Conservation (phyloP, 2,888 invertebrate species). For the Sesia bembeciformis region DNA sequence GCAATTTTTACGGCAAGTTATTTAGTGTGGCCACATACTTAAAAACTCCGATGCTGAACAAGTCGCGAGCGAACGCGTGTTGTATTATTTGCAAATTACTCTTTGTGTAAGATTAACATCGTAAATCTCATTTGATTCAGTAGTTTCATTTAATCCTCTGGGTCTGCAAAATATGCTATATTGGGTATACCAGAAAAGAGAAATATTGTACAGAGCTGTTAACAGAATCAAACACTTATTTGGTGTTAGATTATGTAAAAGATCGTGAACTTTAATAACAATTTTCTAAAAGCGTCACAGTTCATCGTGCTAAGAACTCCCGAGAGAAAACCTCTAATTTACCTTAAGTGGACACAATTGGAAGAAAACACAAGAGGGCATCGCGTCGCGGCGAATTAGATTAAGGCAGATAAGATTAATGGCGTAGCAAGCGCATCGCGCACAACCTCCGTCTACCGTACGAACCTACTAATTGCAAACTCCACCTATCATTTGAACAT, state of each 20-base stretch:
- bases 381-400: slow-evolving; percentile 63
- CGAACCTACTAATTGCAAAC: slow-evolving; percentile 50
- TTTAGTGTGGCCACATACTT: too few species aligned
- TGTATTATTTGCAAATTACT: too few species aligned
- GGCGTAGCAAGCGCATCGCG: slow-evolving; percentile 24
- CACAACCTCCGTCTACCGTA: slow-evolving; percentile 33
- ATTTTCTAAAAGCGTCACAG: slow-evolving; percentile 34
- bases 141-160: too few species aligned
- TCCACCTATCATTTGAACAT: slow-evolving; percentile 16
- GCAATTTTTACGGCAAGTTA: slow-evolving; percentile 23
- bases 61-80: too few species aligned
- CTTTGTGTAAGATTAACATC: too few species aligned
- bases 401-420: slow-evolving; percentile 68
- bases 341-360: slow-evolving; percentile 70
- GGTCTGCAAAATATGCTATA: too few species aligned
- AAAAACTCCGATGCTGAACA: too few species aligned
- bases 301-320: slow-evolving; percentile 40
- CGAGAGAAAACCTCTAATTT: slow-evolving; percentile 64
- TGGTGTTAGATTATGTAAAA: slow-evolving; percentile 7
- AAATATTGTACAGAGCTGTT: too few species aligned
- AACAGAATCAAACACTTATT: too few species aligned
- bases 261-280: slow-evolving; percentile 19
- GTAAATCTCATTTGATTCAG: too few species aligned
- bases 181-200: too few species aligned
- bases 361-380: slow-evolving; percentile 70